A percentile compares a stretch with the other conserved stretches of the same genome.
Evolutionary conservation across 2,888 invertebrate species (phyloP).

Genomic region (Imbricaverruca yamaguchii): DNA sequence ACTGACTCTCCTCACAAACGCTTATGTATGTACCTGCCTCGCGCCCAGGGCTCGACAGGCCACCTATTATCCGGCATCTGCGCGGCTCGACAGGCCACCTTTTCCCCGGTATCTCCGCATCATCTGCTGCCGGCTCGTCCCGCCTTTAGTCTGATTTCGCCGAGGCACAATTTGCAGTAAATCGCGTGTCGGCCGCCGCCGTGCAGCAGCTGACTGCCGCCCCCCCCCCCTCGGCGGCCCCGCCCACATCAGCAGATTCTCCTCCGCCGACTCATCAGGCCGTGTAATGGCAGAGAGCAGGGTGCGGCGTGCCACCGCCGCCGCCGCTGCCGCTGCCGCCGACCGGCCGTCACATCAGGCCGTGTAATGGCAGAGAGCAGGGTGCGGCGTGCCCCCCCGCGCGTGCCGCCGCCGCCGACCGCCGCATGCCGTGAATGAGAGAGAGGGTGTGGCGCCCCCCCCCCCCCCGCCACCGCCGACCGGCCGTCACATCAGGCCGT

Average conservation of each 20-base stretch:
- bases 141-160: background rate
- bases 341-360: background rate
- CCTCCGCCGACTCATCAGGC: too few relatives aligned
- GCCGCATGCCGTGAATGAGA: too few relatives aligned
- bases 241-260: background rate
- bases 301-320: background rate
- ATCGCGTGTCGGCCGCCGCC: background rate
- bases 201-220: background rate
- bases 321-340: background rate
- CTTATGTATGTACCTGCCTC: too few relatives aligned
- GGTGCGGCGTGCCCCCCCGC: too few relatives aligned
- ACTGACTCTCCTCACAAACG: too few relatives aligned
- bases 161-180: slow-evolving; percentile 13
- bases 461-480: too few relatives aligned
- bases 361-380: too few relatives aligned
- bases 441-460: too few relatives aligned
- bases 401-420: too few relatives aligned
- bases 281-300: too few relatives aligned
- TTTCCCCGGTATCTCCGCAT: background rate
- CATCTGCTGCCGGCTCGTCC: background rate
- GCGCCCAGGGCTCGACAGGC: too few relatives aligned
- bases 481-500: background rate
- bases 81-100: background rate
- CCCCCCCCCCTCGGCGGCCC: background rate
- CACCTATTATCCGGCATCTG: background rate